A percentile compares a stretch with the other conserved stretches of the same genome.
phyloP scores from a whole-genome alignment of 2,113 vertebrate genomes.

The Pedetes capensis region DNA sequence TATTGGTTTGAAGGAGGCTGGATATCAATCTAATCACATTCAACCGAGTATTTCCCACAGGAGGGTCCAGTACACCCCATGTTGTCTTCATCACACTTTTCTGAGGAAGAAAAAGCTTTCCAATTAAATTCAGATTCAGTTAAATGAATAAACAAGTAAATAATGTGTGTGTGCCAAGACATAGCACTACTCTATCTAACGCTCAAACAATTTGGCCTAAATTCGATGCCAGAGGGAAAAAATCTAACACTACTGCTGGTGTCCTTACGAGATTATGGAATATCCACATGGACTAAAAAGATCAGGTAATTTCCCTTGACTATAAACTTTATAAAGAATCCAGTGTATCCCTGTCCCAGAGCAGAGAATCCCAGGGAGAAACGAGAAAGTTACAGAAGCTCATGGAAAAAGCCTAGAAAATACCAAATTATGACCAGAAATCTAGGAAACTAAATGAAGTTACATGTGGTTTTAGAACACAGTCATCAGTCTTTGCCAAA shows the following conservation, averaged over 20 bases:
- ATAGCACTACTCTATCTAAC: neutral
- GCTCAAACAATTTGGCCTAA: neutral
- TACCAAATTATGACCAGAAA: neutral
- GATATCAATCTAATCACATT: constrained; percentile 96
- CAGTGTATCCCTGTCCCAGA: neutral
- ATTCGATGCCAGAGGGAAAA: neutral
- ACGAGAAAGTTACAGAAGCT: neutral
- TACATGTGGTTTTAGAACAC: neutral
- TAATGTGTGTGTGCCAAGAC: neutral
- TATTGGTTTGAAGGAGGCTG: constrained; percentile 95
- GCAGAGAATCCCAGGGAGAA: neutral
- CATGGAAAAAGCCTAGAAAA: neutral
- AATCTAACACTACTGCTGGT: neutral
- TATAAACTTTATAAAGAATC: neutral
- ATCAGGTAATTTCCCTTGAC: neutral
- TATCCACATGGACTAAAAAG: neutral
- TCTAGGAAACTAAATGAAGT: neutral
- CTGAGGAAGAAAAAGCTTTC: constrained; percentile 79
- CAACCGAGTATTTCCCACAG: constrained; percentile 96
- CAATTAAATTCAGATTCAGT: neutral
- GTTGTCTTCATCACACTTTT: constrained; percentile 97
- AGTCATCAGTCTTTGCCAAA: neutral
- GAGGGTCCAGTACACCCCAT: constrained; percentile 96
- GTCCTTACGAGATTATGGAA: neutral
- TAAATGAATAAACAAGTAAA: neutral